A percentile compares a stretch with the other conserved stretches of the same genome.
Evolutionary conservation across 2,888 invertebrate species (phyloP).

Genomic region (Caenorhabditis drosophilae): DNA sequence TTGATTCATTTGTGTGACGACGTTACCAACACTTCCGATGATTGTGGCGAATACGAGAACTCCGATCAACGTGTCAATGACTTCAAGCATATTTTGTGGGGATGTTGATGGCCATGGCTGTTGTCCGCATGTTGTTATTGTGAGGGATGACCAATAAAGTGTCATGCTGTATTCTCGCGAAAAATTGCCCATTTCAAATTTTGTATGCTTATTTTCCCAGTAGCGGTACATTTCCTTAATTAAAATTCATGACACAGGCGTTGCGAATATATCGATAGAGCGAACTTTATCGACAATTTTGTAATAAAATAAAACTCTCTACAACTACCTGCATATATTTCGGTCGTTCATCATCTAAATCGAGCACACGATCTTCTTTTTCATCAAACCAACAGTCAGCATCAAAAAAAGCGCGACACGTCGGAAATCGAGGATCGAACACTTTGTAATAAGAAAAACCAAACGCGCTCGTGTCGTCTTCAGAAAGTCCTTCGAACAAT

Average conservation of each 20-base stretch:
- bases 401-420: conserved; percentile 37
- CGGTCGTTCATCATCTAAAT: conserved; percentile 42
- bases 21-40: conserved; percentile 63
- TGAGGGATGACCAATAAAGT: conserved; percentile 66
- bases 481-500: conserved; percentile 55
- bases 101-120: conserved; percentile 64
- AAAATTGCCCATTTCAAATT: conserved; percentile 57
- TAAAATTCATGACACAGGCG: too few species aligned
- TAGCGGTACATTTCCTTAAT: conserved; percentile 32
- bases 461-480: conserved; percentile 54
- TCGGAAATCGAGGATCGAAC: conserved; percentile 58
- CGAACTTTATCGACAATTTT: too few species aligned
- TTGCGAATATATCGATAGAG: too few species aligned
- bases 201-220: conserved; percentile 42
- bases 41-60: conserved; percentile 66
- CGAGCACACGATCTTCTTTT: conserved; percentile 17
- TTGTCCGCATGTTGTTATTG: conserved; percentile 66
- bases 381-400: conserved; percentile 33
- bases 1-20: conserved; percentile 63
- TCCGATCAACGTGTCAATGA: conserved; percentile 64
- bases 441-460: conserved; percentile 59
- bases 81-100: conserved; percentile 62
- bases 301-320: too few species aligned
- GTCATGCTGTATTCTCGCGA: conserved; percentile 64
- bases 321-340: conserved; percentile 44